Base-by-base conservation (phyloP, 2,113 vertebrate genomes). In the Calidris pygmaea region DNA sequence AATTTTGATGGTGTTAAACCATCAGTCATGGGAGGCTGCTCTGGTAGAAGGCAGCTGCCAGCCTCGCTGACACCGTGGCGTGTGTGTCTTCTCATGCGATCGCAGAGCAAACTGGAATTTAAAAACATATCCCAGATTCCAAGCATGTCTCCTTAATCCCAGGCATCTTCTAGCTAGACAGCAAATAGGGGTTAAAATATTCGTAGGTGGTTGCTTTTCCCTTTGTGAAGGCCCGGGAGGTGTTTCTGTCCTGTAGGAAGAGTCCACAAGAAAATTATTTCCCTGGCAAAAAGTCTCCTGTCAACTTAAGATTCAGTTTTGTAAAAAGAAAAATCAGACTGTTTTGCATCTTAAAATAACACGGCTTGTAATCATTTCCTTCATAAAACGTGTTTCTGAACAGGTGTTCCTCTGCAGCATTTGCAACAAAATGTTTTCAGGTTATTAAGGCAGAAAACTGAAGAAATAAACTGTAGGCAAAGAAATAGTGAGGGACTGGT, bases 51-150 rank as follows among this genome's bases (percentile, higher is more conserved):
- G 67, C 72, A 70, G 89, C 77, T 83, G 71, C 77, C 56, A 17
- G 29, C 55, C 50, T 22, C 4, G 0, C 37, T 5, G 50, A 12
- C 39, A 0, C 10, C 0, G 0, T 23, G 14, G 41, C 0, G 5
- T 84, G 83, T 18, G 3, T 60, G 85, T 84, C 89, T n/a, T 29
- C 78, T 70, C 74, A 1, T 4, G 85, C 80, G 5, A 1, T 13
- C 6, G 0, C 23, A 0, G 76, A 29, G 87, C 3, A 47, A 79
- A 3, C 11, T 60, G 82, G 58, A 41, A 53, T 76, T 68, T n/a
- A 48, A 77, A 90, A 82, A 66, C 62, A 7, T 32, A 52, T 30
- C 89, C 82, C 26, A 7, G 53, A 96, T 97, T 97, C 96, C 74
- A 65, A 21, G 35, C 80, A 1, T 92, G 66, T 56, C 89, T 85